Base-by-base conservation (phyloP, 2,797 vertebrate species). In the Poeciliopsis gracilis region DNA sequence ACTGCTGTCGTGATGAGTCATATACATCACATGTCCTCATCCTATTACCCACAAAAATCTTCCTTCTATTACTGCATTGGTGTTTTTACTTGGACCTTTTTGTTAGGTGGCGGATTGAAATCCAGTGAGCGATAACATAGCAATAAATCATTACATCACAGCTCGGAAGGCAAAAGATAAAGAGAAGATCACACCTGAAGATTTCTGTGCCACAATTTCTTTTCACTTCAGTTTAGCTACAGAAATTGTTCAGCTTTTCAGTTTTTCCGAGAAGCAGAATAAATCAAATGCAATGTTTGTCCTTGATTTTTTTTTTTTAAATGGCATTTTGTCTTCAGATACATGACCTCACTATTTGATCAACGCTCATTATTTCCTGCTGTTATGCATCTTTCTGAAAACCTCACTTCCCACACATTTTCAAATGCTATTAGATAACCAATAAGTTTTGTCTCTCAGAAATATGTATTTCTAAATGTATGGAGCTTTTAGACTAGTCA, bases 241-340 rank as follows among this genome's bases (percentile, higher is more conserved):
- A 75, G 70, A 84, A 87, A 82, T 76, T 81, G 61, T 77, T n/a
- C n/a, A 11, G 36, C 67, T 55, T 73, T 82, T 84, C 77, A 51
- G 47, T 86, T 80, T 72, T 72, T 61, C 74, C 45, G 73, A 51
- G 83, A 79, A 87, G 80, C 76, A 75, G 51, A 73, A 86, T 86
- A 79, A 89, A 87, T 89, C 70, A 87, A 86, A 86, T 80, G 51
- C 76, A 81, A 71, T 89, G 86, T 91, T 92, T 91, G 88, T 86
- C 92, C 89, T 92, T 92, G 92, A 88, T 87, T 59, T 87, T 86
- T 57, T 76, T 90, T 78, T 88, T 8, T 20, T 10, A 25, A 53
- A 25, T 10, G 51, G 0, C 20, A 63, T 75, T 81, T 15, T 78
- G 77, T 79, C 33, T 63, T 70, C 72, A 82, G 67, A 57, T 82